A percentile compares a stretch with the other conserved stretches of the same genome.
Conservation (phyloP, 2,888 invertebrate genomes). For the Notodonta ziczac region DNA sequence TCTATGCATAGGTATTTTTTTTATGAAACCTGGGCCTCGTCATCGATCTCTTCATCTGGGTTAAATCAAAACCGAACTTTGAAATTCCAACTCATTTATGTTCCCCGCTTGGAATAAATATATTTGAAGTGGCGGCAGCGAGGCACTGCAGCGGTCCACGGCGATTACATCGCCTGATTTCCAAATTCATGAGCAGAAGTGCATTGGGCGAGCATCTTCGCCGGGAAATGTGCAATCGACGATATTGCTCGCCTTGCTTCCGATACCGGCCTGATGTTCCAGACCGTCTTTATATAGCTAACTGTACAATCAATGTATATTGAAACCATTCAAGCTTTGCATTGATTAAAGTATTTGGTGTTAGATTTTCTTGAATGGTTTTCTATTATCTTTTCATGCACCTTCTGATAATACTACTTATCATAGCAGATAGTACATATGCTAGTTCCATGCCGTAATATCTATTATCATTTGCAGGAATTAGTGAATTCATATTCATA, state of each 20-base stretch:
- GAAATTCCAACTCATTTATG: constrained; percentile 10
- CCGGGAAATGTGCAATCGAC: constrained; percentile 53
- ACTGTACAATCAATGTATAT: constrained; percentile 11
- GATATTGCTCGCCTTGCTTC: constrained; percentile 46
- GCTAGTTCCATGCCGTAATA: background rate
- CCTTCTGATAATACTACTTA: background rate
- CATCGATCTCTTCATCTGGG: background rate
- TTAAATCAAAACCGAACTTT: constrained; percentile 12
- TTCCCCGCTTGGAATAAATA: constrained; percentile 11
- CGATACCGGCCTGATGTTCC: constrained; percentile 18
- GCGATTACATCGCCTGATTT: constrained; percentile 36
- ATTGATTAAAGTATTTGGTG: background rate
- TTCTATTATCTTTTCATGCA: background rate
- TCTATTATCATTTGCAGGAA: background rate
- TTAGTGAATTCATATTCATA: constrained; percentile 1
- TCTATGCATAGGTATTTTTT: too few relatives aligned
- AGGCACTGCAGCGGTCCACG: constrained; percentile 10
- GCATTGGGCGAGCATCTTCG: constrained; percentile 6
- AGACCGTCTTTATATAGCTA: constrained; percentile 13
- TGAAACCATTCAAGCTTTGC: constrained; percentile 1
- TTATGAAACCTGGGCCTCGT: too few relatives aligned
- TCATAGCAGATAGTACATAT: background rate
- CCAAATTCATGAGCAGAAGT: constrained; percentile 47
- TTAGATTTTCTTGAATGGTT: background rate
- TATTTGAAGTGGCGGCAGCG: constrained; percentile 8